phyloP scores from a whole-genome alignment of 1,140 invertebrate genomes.

The Uloborus diversus region DNA sequence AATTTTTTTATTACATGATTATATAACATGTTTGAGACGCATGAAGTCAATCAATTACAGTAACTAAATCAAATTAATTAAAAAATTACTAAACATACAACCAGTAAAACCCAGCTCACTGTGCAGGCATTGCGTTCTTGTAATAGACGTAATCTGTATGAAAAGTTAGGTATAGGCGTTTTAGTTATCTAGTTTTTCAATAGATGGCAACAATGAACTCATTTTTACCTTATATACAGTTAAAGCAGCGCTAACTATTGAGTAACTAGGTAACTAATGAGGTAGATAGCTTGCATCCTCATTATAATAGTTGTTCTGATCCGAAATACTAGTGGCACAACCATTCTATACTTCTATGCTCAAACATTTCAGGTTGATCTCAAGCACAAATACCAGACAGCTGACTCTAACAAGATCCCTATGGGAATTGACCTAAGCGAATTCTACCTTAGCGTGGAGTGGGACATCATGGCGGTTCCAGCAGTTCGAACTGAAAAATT shows the following conservation, averaged over 20 bases:
- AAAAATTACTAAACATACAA: no score
- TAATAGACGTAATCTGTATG: background rate
- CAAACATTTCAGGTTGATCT: conserved; percentile 79
- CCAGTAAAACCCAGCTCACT: no score
- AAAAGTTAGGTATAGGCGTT: background rate
- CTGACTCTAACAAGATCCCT: conserved; percentile 75
- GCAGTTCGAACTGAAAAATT: conserved; percentile 86
- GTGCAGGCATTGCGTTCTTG: background rate
- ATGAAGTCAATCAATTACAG: no score
- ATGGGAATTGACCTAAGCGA: conserved; percentile 91
- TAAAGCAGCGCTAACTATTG: background rate
- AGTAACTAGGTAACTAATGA: no score
- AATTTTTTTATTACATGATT: no score
- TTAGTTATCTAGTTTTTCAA: background rate
- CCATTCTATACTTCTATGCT: background rate
- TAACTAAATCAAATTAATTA: no score
- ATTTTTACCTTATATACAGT: background rate
- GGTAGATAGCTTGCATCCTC: conserved; percentile 42
- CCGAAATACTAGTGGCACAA: background rate
- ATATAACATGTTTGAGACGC: no score
- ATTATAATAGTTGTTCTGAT: no score
- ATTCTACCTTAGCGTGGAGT: conserved; percentile 96
- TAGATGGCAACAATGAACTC: background rate
- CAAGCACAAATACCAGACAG: conserved; percentile 82
- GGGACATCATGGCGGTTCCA: conserved; percentile 92